Evolutionary conservation across 2,888 invertebrate species (phyloP), one percentile per base, ranked within the genome.

Genomic region (Lobophora halterata): DNA sequence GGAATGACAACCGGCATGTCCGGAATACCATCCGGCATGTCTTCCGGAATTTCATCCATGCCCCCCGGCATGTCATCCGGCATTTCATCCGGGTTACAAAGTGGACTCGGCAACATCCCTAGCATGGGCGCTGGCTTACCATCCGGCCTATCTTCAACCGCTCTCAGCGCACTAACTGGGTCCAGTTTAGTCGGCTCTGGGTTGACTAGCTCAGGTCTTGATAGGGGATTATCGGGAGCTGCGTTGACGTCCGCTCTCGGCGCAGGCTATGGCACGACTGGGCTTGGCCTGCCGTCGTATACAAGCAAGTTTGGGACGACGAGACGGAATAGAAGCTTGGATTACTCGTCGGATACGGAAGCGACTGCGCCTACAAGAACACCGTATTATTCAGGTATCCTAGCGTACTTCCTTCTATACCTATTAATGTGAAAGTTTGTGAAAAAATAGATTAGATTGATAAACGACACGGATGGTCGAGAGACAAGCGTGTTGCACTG

Each of bases 281-380:
- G 83, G 3, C 58, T 86, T 26, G 86, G 86, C 11, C 45, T 86
- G 21, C 62, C 78, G 62, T 89, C 71, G 54, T 89, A 76, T 70
- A 87, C 72, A 45, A 87, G 73, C 47, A 87, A 87, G 58, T 90
- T 89, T 54, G 88, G 94, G 3, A 85, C 94, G 45, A 90, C 91
- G 1, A 89, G 95, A 61, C 90, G 96, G 49, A 93, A 94, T 60
- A 89, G 95, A 58, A 94, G 93, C 52, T 85, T 97, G 70, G 96
- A 97, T 80, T 97, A 97, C 77, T 97, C 97, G 11, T 97, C 97
- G 29, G 98, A 98, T 70, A 97, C 98, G 0, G 98, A 98, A 86
- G 95, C 95, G n/a, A 95, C 95, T 0, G 93, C 93, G 46, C 94
- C 94, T 3, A 91, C 93, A 6, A 88, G 93, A 46, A 72, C 88